Evolutionary conservation across 23 tunicate genomes (phyloP), one percentile per base, ranked within the genome.

Genomic region (Botrylloides violaceus): DNA sequence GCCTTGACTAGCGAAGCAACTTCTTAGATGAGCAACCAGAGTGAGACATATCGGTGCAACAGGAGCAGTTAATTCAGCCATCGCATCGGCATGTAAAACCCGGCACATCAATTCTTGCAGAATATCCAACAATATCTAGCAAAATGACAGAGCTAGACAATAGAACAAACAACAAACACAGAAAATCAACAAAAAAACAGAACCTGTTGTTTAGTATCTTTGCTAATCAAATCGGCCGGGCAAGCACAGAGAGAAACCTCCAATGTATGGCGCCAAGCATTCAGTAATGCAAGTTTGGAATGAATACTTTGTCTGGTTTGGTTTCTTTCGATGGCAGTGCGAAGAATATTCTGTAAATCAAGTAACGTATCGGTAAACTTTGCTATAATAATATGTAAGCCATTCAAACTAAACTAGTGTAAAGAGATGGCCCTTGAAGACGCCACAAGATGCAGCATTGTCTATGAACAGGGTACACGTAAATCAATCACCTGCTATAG

Each of bases 201-300:
- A 2, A 90, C 89, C 82, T 90, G 90, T 68, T 75, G 83, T 25
- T 81, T 80, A 19, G 68, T 75, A 12, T 75, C 71, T 26, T 72
- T 81, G 25, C 63, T 36, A 60, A 90, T 22, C 12, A 90, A 36
- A 66, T 90, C 97, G 55, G 53, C 80, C 29, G 87, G 87, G 65
- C 88, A 81, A 32, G 96, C 85, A 30, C 80, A 77, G 31, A 90
- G 34, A 24, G 83, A 57, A 24, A 90, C 62, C 56, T 83, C 90
- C 6, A 82, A 72, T 1, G 76, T 75, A 12, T 90, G 90, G 29
- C 75, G 72, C 97, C 97, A 90, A 4, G 89, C 79, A 12, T 88
- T 72, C 32, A 90, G 75, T 34, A 83, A 79, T 31, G 86, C 81
- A 24, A 90, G 90, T 34, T 83, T 83, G 27, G 90, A 78, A 62